Conservation (phyloP, 2,888 invertebrate species). For the Uropetala carovei region DNA sequence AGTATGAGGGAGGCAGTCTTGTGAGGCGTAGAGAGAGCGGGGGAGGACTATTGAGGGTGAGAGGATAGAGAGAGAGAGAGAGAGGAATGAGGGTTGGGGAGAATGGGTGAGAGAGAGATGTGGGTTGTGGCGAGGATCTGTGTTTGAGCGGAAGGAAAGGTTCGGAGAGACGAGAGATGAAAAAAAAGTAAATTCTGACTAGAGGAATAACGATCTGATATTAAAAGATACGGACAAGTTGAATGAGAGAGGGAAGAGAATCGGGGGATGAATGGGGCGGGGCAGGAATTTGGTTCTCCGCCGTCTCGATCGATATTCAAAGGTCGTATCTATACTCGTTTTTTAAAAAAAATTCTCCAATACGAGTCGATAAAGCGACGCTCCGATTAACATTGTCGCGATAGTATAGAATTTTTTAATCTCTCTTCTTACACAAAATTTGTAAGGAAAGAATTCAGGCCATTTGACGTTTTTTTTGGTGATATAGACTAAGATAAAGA, state of each 20-base stretch:
- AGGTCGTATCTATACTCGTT: background rate
- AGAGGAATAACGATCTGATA: conserved; percentile 40
- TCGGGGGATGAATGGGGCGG: background rate
- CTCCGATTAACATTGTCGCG: no score
- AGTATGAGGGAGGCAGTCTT: conserved; percentile 23
- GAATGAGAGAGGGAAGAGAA: background rate
- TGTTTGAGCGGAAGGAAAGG: background rate
- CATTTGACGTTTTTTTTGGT: no score
- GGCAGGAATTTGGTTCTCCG: background rate
- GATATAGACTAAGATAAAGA: no score
- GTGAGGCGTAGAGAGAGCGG: background rate
- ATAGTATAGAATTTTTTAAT: no score
- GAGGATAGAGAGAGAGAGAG: conserved; percentile 11
- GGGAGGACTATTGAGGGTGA: background rate
- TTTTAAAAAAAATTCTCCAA: no score
- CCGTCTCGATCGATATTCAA: background rate
- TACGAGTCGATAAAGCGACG: no score
- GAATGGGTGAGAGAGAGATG: background rate
- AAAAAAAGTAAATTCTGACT: background rate
- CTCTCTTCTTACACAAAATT: no score
- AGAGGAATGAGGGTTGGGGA: background rate
- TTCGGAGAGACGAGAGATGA: no score
- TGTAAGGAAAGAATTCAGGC: no score
- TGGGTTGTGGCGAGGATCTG: conserved; percentile 1
- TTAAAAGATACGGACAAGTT: conserved; percentile 32